These are phyloP conservation scores for Hirtodrosophila duncani DNA, from an alignment of 2,888 invertebrate species.

Conservation along the genomic window DNA sequence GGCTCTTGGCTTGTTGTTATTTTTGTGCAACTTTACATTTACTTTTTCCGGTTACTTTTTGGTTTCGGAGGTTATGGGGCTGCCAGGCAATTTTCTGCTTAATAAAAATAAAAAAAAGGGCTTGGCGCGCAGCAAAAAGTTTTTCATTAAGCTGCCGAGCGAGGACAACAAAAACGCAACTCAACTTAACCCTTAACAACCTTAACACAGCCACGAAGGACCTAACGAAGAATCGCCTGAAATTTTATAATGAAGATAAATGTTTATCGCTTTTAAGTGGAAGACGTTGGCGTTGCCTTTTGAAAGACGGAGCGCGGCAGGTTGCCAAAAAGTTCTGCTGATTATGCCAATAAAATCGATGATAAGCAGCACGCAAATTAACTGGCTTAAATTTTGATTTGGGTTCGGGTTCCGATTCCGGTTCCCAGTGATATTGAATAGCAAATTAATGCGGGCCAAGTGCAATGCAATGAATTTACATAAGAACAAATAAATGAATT, in stretches of 20 bases:
- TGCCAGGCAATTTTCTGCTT: constrained; percentile 63
- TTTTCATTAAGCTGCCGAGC: constrained; percentile 62
- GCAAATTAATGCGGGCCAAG: constrained; percentile 46
- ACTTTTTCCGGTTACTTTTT: constrained; percentile 17
- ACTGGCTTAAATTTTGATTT: constrained; percentile 29
- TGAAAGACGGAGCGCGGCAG: constrained; percentile 53
- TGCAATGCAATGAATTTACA: constrained; percentile 45
- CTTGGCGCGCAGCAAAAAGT: constrained; percentile 46
- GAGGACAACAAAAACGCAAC: constrained; percentile 26
- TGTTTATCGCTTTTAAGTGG: constrained; percentile 56
- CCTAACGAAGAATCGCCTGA: constrained; percentile 50
- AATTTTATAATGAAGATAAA: constrained; percentile 69
- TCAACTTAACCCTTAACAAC: neutral
- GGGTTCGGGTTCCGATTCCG: constrained; percentile 12
- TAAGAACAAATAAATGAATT: constrained; percentile 11
- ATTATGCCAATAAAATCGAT: constrained; percentile 71
- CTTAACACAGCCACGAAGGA: constrained; percentile 10
- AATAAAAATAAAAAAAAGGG: constrained; percentile 70
- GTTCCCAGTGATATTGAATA: constrained; percentile 36
- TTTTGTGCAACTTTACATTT: constrained; percentile 43
- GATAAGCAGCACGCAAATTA: constrained; percentile 58
- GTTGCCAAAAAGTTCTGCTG: constrained; percentile 62
- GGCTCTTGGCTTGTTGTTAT: constrained; percentile 27
- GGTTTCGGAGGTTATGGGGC: constrained; percentile 7
- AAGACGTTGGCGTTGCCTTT: constrained; percentile 18